Conservation (phyloP, 2,888 invertebrate genomes). For the Ligdia adustata region DNA sequence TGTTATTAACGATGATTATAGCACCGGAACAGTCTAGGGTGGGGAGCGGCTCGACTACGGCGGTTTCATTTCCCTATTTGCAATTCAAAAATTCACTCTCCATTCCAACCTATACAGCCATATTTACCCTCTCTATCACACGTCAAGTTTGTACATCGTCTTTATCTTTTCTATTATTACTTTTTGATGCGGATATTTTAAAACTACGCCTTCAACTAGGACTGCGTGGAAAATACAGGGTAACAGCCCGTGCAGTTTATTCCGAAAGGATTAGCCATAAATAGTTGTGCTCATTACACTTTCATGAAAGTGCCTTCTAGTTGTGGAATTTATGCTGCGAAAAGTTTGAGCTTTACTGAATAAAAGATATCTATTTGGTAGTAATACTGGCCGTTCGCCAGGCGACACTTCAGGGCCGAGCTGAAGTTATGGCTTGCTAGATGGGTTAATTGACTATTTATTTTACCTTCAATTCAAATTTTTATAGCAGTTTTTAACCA, state of each 20-base stretch:
- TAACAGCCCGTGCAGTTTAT: slow-evolving; percentile 66
- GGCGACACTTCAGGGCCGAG: slow-evolving; percentile 61
- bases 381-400: slow-evolving; percentile 69
- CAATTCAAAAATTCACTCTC: slow-evolving; percentile 79
- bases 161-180: slow-evolving; percentile 38
- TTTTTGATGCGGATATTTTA: slow-evolving; percentile 60
- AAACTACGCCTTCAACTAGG: slow-evolving; percentile 37
- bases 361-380: slow-evolving; percentile 80
- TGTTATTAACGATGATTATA: slow-evolving; percentile 78
- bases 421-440: slow-evolving; percentile 50
- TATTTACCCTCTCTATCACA: slow-evolving; percentile 47
- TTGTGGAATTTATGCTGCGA: slow-evolving; percentile 76
- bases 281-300: slow-evolving; percentile 81
- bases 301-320: slow-evolving; percentile 76
- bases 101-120: slow-evolving; percentile 49
- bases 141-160: slow-evolving; percentile 43
- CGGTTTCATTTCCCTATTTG: slow-evolving; percentile 79
- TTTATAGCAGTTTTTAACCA: too few species aligned
- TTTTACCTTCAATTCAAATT: too few species aligned
- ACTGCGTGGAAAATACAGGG: slow-evolving; percentile 62
- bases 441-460: slow-evolving; percentile 50
- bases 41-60: slow-evolving; percentile 56
- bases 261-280: slow-evolving; percentile 81
- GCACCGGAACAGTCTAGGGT: slow-evolving; percentile 64
- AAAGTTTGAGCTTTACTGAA: slow-evolving; percentile 81